These are phyloP conservation scores for Tricholauxania praeusta DNA, from an alignment of 2,888 invertebrate species.

Conservation along the genomic window DNA sequence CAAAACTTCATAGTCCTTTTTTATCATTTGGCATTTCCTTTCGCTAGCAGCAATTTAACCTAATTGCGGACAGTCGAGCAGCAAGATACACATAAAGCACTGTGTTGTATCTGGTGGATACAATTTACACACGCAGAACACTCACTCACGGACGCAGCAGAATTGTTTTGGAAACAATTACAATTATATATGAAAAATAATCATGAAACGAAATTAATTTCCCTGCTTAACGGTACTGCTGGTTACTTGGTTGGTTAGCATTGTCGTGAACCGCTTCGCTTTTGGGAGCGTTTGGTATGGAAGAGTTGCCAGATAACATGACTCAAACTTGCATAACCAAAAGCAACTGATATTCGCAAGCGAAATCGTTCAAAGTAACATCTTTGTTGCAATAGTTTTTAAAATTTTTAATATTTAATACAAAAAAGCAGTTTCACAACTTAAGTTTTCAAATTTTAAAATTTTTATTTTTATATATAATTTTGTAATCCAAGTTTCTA, in stretches of 20 bases:
- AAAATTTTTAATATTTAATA: no score
- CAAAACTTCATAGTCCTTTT: background rate
- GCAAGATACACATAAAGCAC: background rate
- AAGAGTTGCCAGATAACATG: no score
- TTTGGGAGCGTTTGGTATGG: no score
- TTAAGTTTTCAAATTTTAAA: no score
- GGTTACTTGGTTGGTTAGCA: background rate
- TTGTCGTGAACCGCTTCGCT: background rate
- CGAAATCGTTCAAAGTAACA: no score
- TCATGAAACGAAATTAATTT: conserved; percentile 39
- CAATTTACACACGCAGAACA: conserved; percentile 11
- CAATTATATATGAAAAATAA: conserved; percentile 34
- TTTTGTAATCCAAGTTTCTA: no score
- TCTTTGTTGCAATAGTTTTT: no score
- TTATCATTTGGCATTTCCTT: background rate
- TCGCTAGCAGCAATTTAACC: conserved; percentile 6
- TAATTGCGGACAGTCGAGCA: background rate
- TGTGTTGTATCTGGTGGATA: conserved; percentile 28
- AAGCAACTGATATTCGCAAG: no score
- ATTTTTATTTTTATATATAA: no score
- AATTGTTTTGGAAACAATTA: conserved; percentile 10
- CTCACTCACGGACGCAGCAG: background rate
- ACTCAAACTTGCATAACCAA: no score
- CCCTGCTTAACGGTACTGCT: conserved; percentile 42
- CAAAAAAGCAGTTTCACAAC: no score